Conservation (phyloP, 2,797 vertebrate genomes). For the Hybognathus amarus region DNA sequence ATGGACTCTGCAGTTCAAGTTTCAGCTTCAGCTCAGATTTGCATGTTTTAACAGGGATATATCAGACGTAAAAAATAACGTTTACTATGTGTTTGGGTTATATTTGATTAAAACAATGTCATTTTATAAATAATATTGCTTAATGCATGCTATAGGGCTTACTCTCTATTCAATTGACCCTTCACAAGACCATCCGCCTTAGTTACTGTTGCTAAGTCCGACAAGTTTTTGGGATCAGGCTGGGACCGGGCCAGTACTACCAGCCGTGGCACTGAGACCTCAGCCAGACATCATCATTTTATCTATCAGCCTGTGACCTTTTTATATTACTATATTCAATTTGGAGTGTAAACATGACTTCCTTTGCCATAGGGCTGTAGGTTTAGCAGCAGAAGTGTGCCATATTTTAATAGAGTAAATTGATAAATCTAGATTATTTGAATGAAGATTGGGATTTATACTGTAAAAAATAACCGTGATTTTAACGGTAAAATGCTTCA, state of each 20-base stretch:
- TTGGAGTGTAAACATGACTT: neutral
- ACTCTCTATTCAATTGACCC: neutral
- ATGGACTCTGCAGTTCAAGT: slow-evolving; percentile 12
- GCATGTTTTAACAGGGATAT: neutral
- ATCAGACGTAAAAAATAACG: neutral
- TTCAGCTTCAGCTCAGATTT: neutral
- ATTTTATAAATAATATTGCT: neutral
- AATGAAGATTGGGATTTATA: neutral
- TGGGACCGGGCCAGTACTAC: no score
- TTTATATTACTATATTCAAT: neutral
- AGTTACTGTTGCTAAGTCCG: neutral
- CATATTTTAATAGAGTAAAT: neutral
- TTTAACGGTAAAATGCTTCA: no score
- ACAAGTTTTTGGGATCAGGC: no score
- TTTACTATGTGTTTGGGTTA: neutral
- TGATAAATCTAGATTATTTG: neutral
- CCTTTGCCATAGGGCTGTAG: neutral
- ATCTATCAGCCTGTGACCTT: neutral
- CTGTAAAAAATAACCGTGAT: no score
- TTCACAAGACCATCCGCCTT: neutral
- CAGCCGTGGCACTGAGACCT: no score
- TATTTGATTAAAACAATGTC: neutral
- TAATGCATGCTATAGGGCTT: neutral
- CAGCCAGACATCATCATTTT: no score
- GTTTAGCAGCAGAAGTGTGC: neutral